These are phyloP conservation scores for Halcyon malimbica DNA, from an alignment of 2,113 vertebrate genomes.

Conservation along the genomic window DNA sequence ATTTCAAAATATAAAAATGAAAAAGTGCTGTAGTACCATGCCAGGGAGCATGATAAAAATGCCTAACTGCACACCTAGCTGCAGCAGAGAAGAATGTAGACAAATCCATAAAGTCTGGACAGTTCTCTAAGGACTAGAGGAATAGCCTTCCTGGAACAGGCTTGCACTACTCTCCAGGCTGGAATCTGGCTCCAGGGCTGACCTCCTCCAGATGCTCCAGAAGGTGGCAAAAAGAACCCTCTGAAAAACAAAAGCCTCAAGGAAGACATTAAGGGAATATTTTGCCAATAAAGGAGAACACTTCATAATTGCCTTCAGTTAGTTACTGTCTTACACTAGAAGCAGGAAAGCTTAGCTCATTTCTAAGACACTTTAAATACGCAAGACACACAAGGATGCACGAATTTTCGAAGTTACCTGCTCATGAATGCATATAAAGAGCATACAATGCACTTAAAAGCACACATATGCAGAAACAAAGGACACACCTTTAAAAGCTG, in stretches of 20 bases:
- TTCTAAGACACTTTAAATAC: not conserved
- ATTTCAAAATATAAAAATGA: slow-evolving; percentile 4
- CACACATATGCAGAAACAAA: not conserved
- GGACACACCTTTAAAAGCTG: not conserved
- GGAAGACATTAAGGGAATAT: not conserved
- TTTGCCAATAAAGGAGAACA: not conserved
- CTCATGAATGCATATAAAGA: not conserved
- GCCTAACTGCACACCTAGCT: slow-evolving; percentile 19
- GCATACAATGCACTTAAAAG: not conserved
- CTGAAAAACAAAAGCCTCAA: not conserved
- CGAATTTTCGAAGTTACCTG: not conserved
- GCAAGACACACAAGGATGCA: not conserved
- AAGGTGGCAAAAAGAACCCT: not conserved
- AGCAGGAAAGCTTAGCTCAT: not conserved
- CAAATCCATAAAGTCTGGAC: not conserved
- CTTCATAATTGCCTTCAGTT: not conserved
- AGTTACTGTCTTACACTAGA: not conserved
- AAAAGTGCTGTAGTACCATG: not conserved
- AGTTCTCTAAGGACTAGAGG: not conserved
- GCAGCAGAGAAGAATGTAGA: slow-evolving; percentile 15
- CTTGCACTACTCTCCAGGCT: not conserved
- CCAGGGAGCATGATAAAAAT: slow-evolving; percentile 5
- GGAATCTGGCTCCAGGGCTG: not conserved
- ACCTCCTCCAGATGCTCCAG: not conserved
- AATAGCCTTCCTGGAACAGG: not conserved